These are phyloP conservation scores for Calvadosia cruxmelitensis DNA, from an alignment of 30 jellyfish, hydroid and myxozoan species.

Conservation along the genomic window DNA sequence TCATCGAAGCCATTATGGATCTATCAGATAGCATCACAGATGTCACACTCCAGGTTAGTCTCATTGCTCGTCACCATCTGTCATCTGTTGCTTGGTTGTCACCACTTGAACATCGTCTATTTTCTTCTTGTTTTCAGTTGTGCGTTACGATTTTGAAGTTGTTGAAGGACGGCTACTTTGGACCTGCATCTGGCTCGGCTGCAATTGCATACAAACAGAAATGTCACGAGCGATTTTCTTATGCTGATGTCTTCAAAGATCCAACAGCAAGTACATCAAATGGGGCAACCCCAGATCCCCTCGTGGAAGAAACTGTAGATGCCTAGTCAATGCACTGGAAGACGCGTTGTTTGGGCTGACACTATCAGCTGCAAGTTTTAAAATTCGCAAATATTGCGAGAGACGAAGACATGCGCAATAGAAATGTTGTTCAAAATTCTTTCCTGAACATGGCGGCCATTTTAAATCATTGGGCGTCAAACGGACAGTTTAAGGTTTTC, in stretches of 20 bases:
- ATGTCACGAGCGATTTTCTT: constrained; percentile 6
- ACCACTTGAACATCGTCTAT: not conserved
- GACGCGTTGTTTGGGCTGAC: too few species aligned
- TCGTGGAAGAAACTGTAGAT: too few species aligned
- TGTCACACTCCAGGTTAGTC: constrained; percentile 40
- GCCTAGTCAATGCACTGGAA: too few species aligned
- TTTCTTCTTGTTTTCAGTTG: not conserved
- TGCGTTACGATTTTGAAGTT: constrained; percentile 14
- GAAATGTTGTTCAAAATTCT: too few species aligned
- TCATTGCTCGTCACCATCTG: not conserved
- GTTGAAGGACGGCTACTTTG: constrained; percentile 3
- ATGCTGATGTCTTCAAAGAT: constrained; percentile 1
- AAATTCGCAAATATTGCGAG: too few species aligned
- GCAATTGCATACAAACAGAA: not conserved
- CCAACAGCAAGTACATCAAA: too few species aligned
- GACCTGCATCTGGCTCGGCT: constrained; percentile 6
- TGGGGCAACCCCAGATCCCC: too few species aligned
- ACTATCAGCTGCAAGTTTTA: too few species aligned
- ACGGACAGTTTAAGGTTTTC: too few species aligned
- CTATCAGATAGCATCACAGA: constrained; percentile 19
- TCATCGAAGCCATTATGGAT: constrained; percentile 17
- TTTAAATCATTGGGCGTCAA: too few species aligned
- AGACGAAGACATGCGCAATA: too few species aligned
- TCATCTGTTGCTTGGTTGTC: not conserved
- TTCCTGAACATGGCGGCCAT: too few species aligned